Conservation (phyloP, 1,140 invertebrate species). For the Harpegnathos saltator region DNA sequence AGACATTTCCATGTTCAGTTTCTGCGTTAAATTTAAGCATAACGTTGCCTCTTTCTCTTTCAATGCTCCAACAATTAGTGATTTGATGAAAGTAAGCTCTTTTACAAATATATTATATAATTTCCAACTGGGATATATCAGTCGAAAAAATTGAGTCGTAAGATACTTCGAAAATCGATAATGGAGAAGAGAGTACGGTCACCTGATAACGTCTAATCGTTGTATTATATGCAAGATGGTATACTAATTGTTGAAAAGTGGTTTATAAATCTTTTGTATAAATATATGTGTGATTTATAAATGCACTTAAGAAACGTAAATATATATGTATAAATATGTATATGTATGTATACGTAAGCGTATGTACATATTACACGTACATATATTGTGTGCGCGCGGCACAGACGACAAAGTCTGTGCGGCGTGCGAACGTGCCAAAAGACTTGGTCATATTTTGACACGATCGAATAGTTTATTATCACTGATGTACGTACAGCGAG, state of each 20-base stretch:
- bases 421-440: constrained; percentile 71
- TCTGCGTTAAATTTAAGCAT: too few relatives aligned
- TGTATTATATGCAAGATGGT: constrained; percentile 41
- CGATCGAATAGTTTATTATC: constrained; percentile 73
- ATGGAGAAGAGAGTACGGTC: not conserved
- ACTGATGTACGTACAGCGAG: constrained; percentile 68
- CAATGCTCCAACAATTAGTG: not conserved
- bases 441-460: constrained; percentile 81
- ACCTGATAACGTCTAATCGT: constrained; percentile 5
- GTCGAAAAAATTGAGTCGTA: constrained; percentile 36
- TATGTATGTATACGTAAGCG: constrained; percentile 62
- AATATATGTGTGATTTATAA: constrained; percentile 54
- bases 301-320: constrained; percentile 28
- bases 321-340: constrained; percentile 61
- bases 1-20: too few relatives aligned
- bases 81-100: constrained; percentile 1
- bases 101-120: not conserved
- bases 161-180: constrained; percentile 30
- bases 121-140: constrained; percentile 18
- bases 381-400: constrained; percentile 35
- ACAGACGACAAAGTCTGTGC: constrained; percentile 26
- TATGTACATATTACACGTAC: constrained; percentile 61
- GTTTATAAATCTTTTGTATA: constrained; percentile 58
- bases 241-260: constrained; percentile 41
- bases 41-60: not conserved